phyloP scores from a whole-genome alignment of 2,888 invertebrate genomes.

The Drosophila koepferae region DNA sequence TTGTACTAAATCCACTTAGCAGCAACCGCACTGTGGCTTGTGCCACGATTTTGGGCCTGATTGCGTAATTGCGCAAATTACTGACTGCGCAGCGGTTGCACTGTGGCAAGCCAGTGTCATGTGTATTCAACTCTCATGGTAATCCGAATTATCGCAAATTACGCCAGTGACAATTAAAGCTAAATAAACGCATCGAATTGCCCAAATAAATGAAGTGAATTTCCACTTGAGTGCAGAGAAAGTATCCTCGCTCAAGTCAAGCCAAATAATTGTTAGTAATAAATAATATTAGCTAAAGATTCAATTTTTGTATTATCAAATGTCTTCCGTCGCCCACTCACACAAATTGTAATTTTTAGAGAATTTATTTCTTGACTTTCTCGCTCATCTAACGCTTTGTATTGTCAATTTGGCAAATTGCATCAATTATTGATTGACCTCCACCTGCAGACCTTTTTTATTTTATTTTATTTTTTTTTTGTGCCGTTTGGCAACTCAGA shows the following conservation, averaged over 20 bases:
- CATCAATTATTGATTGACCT: slow-evolving; percentile 48
- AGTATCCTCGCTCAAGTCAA: background rate
- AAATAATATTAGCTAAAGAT: no score
- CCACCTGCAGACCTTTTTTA: slow-evolving; percentile 3
- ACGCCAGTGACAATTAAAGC: background rate
- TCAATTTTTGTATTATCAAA: background rate
- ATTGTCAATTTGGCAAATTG: slow-evolving; percentile 48
- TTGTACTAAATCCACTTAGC: background rate
- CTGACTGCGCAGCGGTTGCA: slow-evolving; percentile 34
- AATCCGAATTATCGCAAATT: background rate
- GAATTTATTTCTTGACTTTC: background rate
- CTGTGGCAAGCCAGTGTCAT: slow-evolving; percentile 35
- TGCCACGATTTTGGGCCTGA: slow-evolving; percentile 3
- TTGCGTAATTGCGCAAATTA: slow-evolving; percentile 43
- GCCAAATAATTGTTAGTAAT: background rate
- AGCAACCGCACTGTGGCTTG: background rate
- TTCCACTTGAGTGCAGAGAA: no score
- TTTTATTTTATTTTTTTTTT: background rate
- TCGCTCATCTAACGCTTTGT: background rate
- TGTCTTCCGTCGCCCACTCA: background rate
- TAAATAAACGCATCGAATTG: background rate
- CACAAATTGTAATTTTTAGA: background rate
- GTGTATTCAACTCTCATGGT: background rate
- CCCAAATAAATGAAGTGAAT: background rate
- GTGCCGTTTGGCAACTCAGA: slow-evolving; percentile 2